These are phyloP conservation scores for Parazoanthus atlanticus DNA, from an alignment of 92 coral and sea anemone genomes.

Conservation along the genomic window DNA sequence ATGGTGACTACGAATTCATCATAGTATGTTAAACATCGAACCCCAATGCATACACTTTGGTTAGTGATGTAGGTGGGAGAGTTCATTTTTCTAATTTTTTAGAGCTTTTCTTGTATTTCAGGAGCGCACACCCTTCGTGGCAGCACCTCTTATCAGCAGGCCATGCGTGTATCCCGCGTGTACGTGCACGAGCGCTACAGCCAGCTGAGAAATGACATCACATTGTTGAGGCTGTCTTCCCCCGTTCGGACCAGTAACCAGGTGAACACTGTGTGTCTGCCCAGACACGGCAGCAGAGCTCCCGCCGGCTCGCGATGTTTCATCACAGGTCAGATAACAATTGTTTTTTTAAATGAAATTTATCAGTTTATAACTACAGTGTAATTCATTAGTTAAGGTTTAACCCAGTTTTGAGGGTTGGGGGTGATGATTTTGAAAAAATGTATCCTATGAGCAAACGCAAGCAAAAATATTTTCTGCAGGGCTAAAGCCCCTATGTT, in stretches of 20 bases:
- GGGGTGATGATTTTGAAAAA: no score
- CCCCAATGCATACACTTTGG: no score
- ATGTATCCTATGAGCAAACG: no score
- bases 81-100: no score
- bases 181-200: slow-evolving; percentile 39
- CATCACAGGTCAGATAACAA: slow-evolving; percentile 45
- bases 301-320: slow-evolving; percentile 40
- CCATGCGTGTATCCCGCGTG: slow-evolving; percentile 36
- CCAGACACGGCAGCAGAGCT: slow-evolving; percentile 20
- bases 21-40: no score
- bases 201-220: slow-evolving; percentile 43
- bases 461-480: no score
- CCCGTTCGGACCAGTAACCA: slow-evolving; percentile 34
- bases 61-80: no score
- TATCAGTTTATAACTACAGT: no score
- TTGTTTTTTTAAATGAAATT: not conserved
- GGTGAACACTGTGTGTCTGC: slow-evolving; percentile 50
- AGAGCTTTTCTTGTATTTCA: not conserved
- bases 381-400: not conserved
- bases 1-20: no score
- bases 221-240: slow-evolving; percentile 26
- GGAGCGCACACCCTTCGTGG: slow-evolving; percentile 43
- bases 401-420: no score
- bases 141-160: slow-evolving; percentile 17
- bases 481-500: no score